These are phyloP conservation scores for Tragopan temminckii DNA, from an alignment of 2,797 vertebrate species.

Conservation along the genomic window DNA sequence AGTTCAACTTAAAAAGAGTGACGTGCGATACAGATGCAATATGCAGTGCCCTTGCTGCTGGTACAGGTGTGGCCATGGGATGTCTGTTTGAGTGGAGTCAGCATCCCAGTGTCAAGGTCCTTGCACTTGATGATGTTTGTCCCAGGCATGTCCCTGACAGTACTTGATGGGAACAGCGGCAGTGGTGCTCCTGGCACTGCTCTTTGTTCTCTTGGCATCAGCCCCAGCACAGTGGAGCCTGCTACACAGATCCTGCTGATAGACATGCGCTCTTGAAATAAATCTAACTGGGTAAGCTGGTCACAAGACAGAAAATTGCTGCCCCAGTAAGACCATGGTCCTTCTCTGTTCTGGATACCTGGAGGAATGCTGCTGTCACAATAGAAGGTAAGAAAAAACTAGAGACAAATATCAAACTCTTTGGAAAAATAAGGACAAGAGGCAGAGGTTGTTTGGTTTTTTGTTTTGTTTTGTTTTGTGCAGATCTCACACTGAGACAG, in stretches of 20 bases:
- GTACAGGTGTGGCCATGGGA: rapidly evolving
- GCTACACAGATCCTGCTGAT: background rate
- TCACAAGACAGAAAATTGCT: background rate
- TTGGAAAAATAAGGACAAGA: background rate
- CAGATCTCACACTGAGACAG: constrained; percentile 44
- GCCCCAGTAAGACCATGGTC: background rate
- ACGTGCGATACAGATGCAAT: rapidly evolving
- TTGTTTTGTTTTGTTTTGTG: background rate
- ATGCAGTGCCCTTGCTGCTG: rapidly evolving
- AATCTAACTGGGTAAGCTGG: background rate
- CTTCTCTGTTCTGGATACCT: background rate
- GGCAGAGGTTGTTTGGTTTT: constrained; percentile 15
- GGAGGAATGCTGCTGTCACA: constrained; percentile 2
- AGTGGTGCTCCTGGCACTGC: background rate
- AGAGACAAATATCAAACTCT: background rate
- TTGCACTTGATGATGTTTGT: background rate
- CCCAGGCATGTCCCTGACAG: background rate
- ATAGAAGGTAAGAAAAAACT: constrained; percentile 20
- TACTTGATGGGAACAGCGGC: background rate
- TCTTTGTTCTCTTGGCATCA: background rate
- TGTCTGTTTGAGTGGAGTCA: background rate
- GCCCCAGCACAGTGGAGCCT: background rate
- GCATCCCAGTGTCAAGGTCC: background rate
- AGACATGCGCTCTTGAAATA: background rate
- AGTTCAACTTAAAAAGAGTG: background rate